Conservation (phyloP, 2,113 vertebrate species). For the Python bivittatus region DNA sequence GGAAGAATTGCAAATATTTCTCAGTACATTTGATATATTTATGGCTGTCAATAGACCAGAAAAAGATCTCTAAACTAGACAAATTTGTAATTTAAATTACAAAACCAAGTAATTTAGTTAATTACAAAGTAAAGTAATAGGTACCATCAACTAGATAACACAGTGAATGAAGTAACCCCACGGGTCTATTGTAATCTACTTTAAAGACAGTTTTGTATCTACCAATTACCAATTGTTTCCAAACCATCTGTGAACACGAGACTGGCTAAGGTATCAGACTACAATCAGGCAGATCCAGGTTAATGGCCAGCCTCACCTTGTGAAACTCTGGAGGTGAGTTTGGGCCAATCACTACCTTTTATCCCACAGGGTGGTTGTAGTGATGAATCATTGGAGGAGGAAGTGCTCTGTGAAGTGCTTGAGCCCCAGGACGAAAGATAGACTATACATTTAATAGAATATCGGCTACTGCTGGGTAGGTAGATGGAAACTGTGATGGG, state of each 20-base stretch:
- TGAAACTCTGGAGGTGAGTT: background rate
- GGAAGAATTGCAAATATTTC: background rate
- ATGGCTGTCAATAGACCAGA: background rate
- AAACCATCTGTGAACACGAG: background rate
- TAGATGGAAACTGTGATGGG: background rate
- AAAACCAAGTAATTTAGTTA: background rate
- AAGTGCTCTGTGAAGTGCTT: background rate
- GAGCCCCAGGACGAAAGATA: background rate
- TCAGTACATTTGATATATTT: background rate
- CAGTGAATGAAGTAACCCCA: background rate
- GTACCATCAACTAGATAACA: background rate
- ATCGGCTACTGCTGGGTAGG: background rate
- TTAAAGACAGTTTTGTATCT: background rate
- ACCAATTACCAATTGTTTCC: background rate
- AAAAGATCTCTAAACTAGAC: background rate
- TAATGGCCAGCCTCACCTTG: background rate
- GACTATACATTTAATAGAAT: background rate
- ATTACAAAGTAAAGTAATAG: background rate
- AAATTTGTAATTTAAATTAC: background rate
- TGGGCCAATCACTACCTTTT: background rate
- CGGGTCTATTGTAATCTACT: background rate
- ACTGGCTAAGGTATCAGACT: background rate
- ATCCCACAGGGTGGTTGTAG: background rate
- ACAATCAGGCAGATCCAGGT: background rate
- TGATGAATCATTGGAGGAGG: background rate